Base-by-base conservation (phyloP, 2,888 invertebrate genomes). In the Pristionchus exspectatus region DNA sequence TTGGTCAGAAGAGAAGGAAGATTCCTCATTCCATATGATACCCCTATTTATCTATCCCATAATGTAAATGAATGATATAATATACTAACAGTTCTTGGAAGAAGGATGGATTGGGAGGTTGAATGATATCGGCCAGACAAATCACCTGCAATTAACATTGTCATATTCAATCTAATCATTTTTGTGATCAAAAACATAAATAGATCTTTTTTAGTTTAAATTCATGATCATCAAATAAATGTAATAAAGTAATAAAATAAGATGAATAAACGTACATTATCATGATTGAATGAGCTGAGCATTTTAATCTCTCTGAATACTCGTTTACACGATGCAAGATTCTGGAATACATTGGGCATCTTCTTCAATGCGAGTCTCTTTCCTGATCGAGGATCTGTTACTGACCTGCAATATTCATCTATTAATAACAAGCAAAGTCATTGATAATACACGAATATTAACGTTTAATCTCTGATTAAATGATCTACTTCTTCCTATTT, bases 271-370 rank as follows among this genome's bases (percentile, higher is more conserved):
- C 98, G 97, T 96, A 99, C 99, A 96, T 99, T 99, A 96, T 99
- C 99, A 96, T 99, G 99, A 96, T 98, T 98, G 97, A 99, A 99
- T 96, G 98, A 98, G 96, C 98, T 98, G 93, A 99, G 97, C 99
- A 99, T 99, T 96, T 98, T 98, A 95, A 99, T 97, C 96, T 99
- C 99, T 94, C 99, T 97, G 96, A 98, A 99, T 95, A 99, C 99
- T 95, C 99, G 97, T 96, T 98, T 98, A 96, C 98, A 98, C 95
- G 99, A 99, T 95, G 99, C 98, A 95, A 99, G 97, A 95, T 98
- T 99, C 96, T 99, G 99, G 97, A 99, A 99, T 96, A 99, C 99
- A 96, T 99, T 99, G 94, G 99, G 99, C 97, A 99, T 97, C 96
- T 99, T 99, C 96, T 99, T 99, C 95, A 99, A 97, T 93, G 99